A percentile compares a stretch with the other conserved stretches of the same genome.
Evolutionary conservation across 2,888 invertebrate species (phyloP).

Genomic region (Drosophila aldrichi): DNA sequence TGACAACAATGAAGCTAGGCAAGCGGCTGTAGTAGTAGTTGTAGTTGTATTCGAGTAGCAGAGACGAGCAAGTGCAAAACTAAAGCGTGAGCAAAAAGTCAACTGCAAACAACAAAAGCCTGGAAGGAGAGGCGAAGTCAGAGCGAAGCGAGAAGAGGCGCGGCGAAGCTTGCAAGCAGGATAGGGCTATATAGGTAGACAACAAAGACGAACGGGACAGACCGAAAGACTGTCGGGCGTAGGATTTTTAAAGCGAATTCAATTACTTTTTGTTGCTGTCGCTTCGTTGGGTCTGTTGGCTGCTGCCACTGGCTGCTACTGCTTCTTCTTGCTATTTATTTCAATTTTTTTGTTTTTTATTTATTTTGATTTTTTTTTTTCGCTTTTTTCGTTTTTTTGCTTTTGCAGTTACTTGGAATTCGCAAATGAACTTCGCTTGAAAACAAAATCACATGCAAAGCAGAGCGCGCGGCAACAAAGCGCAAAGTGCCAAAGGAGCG

Average conservation of each 20-base stretch:
- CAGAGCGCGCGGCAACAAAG: slow-evolving; percentile 57
- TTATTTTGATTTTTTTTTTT: background rate
- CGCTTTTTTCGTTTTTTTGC: slow-evolving; percentile 35
- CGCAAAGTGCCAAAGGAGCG: slow-evolving; percentile 64
- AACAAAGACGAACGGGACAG: slow-evolving; percentile 24
- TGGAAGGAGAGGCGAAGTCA: background rate
- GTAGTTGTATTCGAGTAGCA: background rate
- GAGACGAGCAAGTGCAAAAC: slow-evolving; percentile 47
- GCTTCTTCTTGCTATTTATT: slow-evolving; percentile 31
- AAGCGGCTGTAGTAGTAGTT: background rate
- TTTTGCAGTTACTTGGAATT: slow-evolving; percentile 78
- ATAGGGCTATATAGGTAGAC: slow-evolving; percentile 14
- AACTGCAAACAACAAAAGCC: slow-evolving; percentile 35
- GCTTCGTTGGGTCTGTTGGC: slow-evolving; percentile 27
- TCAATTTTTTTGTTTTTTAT: slow-evolving; percentile 5
- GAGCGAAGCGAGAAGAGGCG: background rate
- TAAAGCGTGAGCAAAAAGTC: slow-evolving; percentile 30
- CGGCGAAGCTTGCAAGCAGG: background rate
- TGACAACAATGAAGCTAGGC: slow-evolving; percentile 8
- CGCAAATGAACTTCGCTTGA: slow-evolving; percentile 81
- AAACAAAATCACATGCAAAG: slow-evolving; percentile 80
- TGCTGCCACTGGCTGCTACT: slow-evolving; percentile 9
- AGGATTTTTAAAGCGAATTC: slow-evolving; percentile 78
- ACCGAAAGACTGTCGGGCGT: slow-evolving; percentile 34
- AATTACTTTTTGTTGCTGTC: slow-evolving; percentile 75